Percentiles rank a stretch among this genome's conserved stretches.
These are phyloP conservation scores for Solea senegalensis DNA, from an alignment of 2,113 vertebrate species.

Conservation along the genomic window DNA sequence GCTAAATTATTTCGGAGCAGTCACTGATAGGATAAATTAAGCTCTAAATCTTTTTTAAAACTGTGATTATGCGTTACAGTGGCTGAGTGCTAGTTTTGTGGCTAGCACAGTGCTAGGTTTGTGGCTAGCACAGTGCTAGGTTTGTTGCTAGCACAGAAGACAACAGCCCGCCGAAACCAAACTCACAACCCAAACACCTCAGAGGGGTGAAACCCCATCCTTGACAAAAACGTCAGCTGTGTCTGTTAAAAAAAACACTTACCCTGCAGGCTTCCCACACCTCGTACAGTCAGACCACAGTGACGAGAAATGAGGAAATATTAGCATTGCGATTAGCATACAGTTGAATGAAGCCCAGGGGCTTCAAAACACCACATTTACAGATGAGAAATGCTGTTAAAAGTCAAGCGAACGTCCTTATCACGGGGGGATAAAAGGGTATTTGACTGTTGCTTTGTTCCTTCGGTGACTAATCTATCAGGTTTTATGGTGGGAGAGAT, in stretches of 20 bases:
- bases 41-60: too few species aligned
- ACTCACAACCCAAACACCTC: background rate
- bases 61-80: too few species aligned
- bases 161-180: slow-evolving; percentile 13
- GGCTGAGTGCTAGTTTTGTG: too few species aligned
- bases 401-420: slow-evolving; percentile 58
- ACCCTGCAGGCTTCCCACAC: background rate
- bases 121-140: too few species aligned
- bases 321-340: slow-evolving; percentile 65
- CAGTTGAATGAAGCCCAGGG: slow-evolving; percentile 56
- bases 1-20: too few species aligned
- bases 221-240: slow-evolving; percentile 18
- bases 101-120: too few species aligned
- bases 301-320: slow-evolving; percentile 21
- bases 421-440: slow-evolving; percentile 49
- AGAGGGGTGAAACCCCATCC: slow-evolving; percentile 2
- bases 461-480: slow-evolving; percentile 70
- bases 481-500: slow-evolving; percentile 72
- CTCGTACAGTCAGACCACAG: slow-evolving; percentile 17
- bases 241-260: slow-evolving; percentile 3
- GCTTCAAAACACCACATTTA: slow-evolving; percentile 51
- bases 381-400: slow-evolving; percentile 59
- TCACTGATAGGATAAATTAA: too few species aligned
- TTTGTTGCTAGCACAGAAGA: background rate
- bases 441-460: slow-evolving; percentile 71